phyloP scores from a whole-genome alignment of 2,888 invertebrate species.

The Xiphydria camelus region DNA sequence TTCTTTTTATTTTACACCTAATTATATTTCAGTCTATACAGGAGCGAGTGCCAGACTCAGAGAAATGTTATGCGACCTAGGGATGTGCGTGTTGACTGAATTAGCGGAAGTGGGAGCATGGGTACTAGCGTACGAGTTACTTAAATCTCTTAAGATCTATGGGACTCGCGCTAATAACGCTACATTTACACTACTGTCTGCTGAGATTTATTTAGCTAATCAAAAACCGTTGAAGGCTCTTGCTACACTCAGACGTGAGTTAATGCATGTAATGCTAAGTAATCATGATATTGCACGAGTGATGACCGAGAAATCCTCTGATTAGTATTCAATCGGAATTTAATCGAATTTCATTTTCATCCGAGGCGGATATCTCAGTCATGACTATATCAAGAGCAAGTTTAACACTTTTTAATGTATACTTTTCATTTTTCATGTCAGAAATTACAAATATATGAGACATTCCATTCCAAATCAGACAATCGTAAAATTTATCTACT shows the following conservation, averaged over 20 bases:
- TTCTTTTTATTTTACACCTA: slow-evolving; percentile 5
- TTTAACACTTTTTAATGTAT: no score
- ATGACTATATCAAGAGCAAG: no score
- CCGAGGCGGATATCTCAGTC: no score
- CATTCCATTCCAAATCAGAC: no score
- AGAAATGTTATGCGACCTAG: slow-evolving; percentile 31
- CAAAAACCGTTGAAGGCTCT: slow-evolving; percentile 38
- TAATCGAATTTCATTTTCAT: no score
- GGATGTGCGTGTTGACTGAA: slow-evolving; percentile 31
- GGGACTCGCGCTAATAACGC: slow-evolving; percentile 27
- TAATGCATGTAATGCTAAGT: not conserved
- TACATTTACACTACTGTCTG: slow-evolving; percentile 33
- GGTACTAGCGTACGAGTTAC: slow-evolving; percentile 37
- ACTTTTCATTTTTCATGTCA: no score
- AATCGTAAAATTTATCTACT: no score
- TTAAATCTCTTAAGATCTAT: slow-evolving; percentile 28
- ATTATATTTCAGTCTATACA: slow-evolving; percentile 35
- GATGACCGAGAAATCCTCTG: no score
- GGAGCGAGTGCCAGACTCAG: slow-evolving; percentile 19
- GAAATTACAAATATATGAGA: no score
- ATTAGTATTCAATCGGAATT: no score
- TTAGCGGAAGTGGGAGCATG: slow-evolving; percentile 37
- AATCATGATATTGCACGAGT: not conserved
- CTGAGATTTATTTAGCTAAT: slow-evolving; percentile 46
- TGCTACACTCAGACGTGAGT: slow-evolving; percentile 43